Base-by-base conservation (phyloP, 2,113 vertebrate genomes). In the Meles meles region DNA sequence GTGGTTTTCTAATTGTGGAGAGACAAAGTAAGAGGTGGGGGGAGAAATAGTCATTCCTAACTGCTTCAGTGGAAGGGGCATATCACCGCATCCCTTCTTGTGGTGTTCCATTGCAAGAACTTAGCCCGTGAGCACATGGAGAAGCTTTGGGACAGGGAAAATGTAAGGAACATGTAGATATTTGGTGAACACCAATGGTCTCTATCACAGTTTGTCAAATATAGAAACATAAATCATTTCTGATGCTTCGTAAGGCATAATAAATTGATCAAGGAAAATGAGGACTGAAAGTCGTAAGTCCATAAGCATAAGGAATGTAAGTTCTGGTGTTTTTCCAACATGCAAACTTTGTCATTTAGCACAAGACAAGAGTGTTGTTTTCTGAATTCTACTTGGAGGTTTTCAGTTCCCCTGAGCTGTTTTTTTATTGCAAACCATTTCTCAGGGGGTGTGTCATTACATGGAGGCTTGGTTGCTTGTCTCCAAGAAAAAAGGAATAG, bases 381-480 rank as follows among this genome's bases (percentile, higher is more conserved):
- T 90, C 57, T 77, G 29, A 85, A 94, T 81, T 89, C 65, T 93
- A 23, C 37, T 88, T 82, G 13, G 7, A 18, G n/a, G 8, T 21
- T 84, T 77, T 88, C 39, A 87, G 37, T 88, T 69, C 18, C 42
- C 34, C 10, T 65, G 52, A 93, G 81, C n/a, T 96, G 27, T 59
- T 90, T 67, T 49, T 77, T 74, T 93, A 59, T 59, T 95, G 34
- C 17, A 72, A 88, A 94, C 59, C 10, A 59, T 77, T 94, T 96
- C 52, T 42, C 71, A 81, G 61, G 79, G 79, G 49, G 39, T 93
- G 20, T 93, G 37, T 88, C 61, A 77, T 94, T 93, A 85, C 59
- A 63, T 65, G n/a, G 52, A 93, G 20, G 27, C 49, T 88, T 82
- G 81, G 57, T 77, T 59, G 72, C 20, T 88, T 77, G 77, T 93